These are phyloP conservation scores for Noctua fimbriata DNA, from an alignment of 2,888 invertebrate genomes.

Conservation along the genomic window DNA sequence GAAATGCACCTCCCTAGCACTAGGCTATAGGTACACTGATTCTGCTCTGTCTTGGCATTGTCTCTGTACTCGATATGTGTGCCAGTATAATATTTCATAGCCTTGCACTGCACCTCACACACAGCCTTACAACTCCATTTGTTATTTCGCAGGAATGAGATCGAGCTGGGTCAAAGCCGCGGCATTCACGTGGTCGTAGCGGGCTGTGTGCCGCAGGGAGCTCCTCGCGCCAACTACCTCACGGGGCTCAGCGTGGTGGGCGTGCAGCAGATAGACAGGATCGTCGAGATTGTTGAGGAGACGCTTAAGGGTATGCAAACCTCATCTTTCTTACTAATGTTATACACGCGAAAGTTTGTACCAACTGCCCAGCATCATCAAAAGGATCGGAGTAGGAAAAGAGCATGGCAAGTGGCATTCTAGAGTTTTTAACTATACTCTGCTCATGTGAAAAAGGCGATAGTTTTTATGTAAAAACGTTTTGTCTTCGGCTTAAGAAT, in stretches of 20 bases:
- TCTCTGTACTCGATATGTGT: background rate
- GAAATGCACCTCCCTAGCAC: background rate
- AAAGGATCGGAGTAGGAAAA: background rate
- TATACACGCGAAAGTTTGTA: background rate
- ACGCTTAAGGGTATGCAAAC: conserved; percentile 92
- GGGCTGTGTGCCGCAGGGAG: conserved; percentile 99
- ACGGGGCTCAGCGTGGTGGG: conserved; percentile 98
- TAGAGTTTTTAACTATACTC: background rate
- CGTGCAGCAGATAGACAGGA: conserved; percentile 99
- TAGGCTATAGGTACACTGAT: background rate
- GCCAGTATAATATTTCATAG: background rate
- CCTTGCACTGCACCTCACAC: background rate
- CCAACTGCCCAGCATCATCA: background rate
- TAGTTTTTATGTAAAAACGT: background rate
- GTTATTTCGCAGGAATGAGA: conserved; percentile 93
- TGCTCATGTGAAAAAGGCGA: background rate
- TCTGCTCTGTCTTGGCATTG: background rate
- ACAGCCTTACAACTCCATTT: background rate
- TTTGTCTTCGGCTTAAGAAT: background rate
- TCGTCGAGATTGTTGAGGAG: conserved; percentile 99
- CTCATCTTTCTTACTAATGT: background rate
- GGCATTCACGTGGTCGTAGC: conserved; percentile 98
- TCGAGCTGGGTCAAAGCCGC: conserved; percentile 92
- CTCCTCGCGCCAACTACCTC: conserved; percentile 92
- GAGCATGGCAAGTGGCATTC: background rate